Percentiles rank a stretch among this genome's conserved stretches.
Conservation (phyloP, 2,888 invertebrate genomes). For the Hydraecia micacea region DNA sequence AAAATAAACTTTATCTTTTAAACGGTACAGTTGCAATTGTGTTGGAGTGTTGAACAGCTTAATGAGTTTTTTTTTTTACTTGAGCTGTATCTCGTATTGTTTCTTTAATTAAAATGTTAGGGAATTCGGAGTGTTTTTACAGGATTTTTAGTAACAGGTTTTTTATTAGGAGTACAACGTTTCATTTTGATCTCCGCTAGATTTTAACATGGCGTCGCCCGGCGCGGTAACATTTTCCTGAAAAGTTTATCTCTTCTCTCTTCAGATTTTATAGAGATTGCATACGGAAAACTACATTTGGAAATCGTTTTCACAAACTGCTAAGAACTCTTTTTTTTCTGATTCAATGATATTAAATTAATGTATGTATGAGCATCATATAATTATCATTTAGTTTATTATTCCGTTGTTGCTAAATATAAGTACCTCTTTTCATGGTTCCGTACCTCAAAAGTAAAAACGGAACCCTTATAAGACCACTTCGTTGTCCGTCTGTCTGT, state of each 20-base stretch:
- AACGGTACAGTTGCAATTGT: constrained; percentile 10
- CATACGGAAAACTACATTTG: not conserved
- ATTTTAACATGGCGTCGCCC: not conserved
- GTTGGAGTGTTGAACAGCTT: not conserved
- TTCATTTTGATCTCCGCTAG: not conserved
- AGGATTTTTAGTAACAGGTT: constrained; percentile 9
- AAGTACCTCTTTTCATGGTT: too few species aligned
- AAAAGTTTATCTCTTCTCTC: not conserved
- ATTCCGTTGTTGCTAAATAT: too few species aligned
- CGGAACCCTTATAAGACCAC: too few species aligned
- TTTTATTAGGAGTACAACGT: not conserved
- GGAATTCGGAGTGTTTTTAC: constrained; percentile 25
- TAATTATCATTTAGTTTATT: too few species aligned
- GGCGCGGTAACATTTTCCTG: not conserved
- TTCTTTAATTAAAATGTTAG: constrained; percentile 45
- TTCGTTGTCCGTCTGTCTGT: too few species aligned
- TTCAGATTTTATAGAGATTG: not conserved
- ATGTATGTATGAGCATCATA: too few species aligned
- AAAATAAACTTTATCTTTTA: constrained; percentile 22
- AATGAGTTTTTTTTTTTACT: constrained; percentile 48
- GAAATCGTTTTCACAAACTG: not conserved
- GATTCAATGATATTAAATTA: too few species aligned
- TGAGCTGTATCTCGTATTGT: constrained; percentile 33
- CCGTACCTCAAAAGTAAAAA: too few species aligned
- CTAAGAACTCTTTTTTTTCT: too few species aligned